Conservation (phyloP, 2,797 vertebrate genomes). For the Acanthopagrus latus region DNA sequence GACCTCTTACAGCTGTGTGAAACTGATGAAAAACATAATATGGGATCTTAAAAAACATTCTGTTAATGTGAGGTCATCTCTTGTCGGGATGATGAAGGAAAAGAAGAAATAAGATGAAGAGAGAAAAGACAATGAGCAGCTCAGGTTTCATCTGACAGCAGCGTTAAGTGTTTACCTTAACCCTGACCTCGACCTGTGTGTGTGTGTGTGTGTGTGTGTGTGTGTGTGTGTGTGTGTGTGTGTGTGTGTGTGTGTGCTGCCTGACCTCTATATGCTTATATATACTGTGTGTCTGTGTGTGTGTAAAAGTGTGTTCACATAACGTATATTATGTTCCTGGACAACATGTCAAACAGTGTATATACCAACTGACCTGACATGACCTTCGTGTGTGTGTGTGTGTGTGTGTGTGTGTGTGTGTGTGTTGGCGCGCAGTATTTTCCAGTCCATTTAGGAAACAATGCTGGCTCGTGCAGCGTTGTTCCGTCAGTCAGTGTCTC, state of each 20-base stretch:
- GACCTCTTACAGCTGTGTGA: no score
- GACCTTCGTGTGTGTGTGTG: constrained; percentile 34
- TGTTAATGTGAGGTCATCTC: no score
- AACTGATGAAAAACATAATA: no score
- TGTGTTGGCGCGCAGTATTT: constrained; percentile 35
- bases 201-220: constrained; percentile 27
- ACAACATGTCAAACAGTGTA: constrained; percentile 44
- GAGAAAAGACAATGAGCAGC: not conserved
- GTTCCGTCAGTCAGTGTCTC: no score
- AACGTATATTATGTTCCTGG: constrained; percentile 34
- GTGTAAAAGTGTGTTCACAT: not conserved
- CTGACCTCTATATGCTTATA: not conserved
- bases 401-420: constrained; percentile 20
- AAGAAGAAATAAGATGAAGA: not conserved
- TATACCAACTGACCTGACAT: constrained; percentile 34
- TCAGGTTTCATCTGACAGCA: constrained; percentile 45
- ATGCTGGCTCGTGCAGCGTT: no score
- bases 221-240: constrained; percentile 8
- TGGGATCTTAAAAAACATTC: no score
- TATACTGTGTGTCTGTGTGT: not conserved
- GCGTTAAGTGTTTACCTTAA: constrained; percentile 45
- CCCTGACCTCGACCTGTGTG: constrained; percentile 47
- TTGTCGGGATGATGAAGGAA: not conserved
- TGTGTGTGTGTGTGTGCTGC: not conserved
- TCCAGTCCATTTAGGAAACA: constrained; percentile 56